Base-by-base conservation (phyloP, 2,113 vertebrate species). In the Coregonus clupeaformis region DNA sequence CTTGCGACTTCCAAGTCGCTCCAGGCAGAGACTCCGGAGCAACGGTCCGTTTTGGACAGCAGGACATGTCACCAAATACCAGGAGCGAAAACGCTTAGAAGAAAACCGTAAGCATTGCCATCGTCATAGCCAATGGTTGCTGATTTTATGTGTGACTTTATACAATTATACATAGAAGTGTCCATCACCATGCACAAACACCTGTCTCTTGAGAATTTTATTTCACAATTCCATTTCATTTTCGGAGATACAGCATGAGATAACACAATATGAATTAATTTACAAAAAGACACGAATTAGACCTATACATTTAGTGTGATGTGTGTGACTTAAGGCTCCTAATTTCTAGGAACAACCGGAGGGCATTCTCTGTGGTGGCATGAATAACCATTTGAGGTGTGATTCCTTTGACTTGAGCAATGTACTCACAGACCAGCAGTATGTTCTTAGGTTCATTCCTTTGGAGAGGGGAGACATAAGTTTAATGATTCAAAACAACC, bases 51-150 rank as follows among this genome's bases (percentile, higher is more conserved):
- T 32, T 1, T 81, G 94, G 85, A 14, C 86, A n/a, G 1, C 86
- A n/a, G 1, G 1, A 0, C 73, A 25, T 0, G 7, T 69, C 20
- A 65, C 32, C 2, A 27, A 6, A 14, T 76, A 87, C 16, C 81
- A 30, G 0, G 86, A 95, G 79, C 92, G 82, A 22, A 91, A 74
- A 25, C 91, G 94, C 84, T 94, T 93, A 18, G 45, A 89, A 3
- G 78, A 88, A 57, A 92, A 82, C 84, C 83, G 91, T 94, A 86
- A 93, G 85, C 7, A 2, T 30, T 24, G 6, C 4, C 11, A 25
- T 25, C 1, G 22, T 27, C 25, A 64, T 64, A 27, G 22, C 22
- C 32, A 64, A 24, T 22, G 7, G 22, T 59, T 6, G 18, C 16
- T 59, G 57, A 7, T 59, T 20, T 5, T 14, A 20, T 22, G 59